A percentile compares a stretch with the other conserved stretches of the same genome.
Conservation (phyloP, 2,888 invertebrate species). For the Tryphoninae sp. region DNA sequence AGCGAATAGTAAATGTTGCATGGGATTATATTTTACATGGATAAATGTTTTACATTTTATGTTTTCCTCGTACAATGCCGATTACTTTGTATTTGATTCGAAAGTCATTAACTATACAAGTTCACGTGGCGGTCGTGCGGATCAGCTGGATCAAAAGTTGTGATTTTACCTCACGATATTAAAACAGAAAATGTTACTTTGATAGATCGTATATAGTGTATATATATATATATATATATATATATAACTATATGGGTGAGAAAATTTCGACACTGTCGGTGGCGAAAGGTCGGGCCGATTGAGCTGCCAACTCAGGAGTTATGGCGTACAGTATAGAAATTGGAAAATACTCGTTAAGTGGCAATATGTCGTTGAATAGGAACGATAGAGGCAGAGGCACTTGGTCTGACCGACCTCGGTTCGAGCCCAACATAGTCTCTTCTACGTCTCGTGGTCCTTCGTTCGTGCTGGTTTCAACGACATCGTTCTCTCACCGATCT, state of each 20-base stretch:
- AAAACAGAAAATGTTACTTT: background rate
- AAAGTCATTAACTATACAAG: background rate
- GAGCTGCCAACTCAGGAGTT: slow-evolving; percentile 1
- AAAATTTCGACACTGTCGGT: background rate
- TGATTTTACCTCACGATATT: background rate
- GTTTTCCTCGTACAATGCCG: too few species aligned
- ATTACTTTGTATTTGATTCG: background rate
- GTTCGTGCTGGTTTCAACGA: slow-evolving; percentile 11
- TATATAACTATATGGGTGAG: background rate
- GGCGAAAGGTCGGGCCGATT: background rate
- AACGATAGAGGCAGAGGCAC: slow-evolving; percentile 15
- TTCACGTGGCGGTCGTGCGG: background rate
- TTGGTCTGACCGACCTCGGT: slow-evolving; percentile 6
- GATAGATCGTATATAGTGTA: background rate
- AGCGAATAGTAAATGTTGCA: too few species aligned
- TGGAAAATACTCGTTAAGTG: slow-evolving; percentile 49
- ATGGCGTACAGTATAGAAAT: slow-evolving; percentile 29
- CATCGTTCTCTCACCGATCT: background rate
- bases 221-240: background rate
- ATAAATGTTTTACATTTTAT: too few species aligned
- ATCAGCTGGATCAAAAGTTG: slow-evolving; percentile 11
- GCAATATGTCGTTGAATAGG: slow-evolving; percentile 53
- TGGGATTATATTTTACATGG: too few species aligned
- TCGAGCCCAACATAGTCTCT: background rate
- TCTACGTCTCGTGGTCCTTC: slow-evolving; percentile 11